Conservation (phyloP, 2,113 vertebrate species). For the Rhinoptilus africanus region DNA sequence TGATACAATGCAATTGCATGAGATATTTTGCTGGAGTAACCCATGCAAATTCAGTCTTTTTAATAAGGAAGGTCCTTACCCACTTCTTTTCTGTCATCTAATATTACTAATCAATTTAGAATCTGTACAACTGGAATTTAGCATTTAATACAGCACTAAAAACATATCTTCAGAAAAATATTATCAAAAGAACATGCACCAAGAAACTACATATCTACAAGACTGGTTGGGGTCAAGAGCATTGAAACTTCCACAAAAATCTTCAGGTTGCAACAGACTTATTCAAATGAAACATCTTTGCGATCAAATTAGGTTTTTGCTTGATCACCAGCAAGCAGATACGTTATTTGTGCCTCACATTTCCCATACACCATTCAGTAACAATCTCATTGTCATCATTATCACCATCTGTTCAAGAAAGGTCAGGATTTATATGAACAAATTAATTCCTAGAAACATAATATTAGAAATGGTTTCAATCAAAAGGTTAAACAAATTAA, state of each 20-base stretch:
- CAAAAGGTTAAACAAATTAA: slow-evolving; percentile 22
- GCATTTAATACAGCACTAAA: not conserved
- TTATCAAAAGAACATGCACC: not conserved
- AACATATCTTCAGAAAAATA: not conserved
- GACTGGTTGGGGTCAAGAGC: not conserved
- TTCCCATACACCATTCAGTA: not conserved
- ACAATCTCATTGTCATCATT: not conserved
- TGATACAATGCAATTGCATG: not conserved
- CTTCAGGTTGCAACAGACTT: not conserved
- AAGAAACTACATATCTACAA: not conserved
- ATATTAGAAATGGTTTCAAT: slow-evolving; percentile 11
- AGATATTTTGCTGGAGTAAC: not conserved
- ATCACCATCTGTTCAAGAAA: slow-evolving; percentile 38
- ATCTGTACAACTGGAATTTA: not conserved
- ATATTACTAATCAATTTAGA: not conserved
- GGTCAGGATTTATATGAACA: slow-evolving; percentile 9
- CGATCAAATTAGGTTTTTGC: not conserved
- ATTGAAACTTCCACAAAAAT: not conserved
- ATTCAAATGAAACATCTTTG: not conserved
- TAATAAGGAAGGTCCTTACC: not conserved
- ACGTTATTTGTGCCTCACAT: not conserved
- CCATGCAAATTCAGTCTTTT: not conserved
- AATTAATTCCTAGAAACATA: not conserved
- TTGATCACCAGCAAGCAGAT: not conserved
- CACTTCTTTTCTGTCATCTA: not conserved